Base-by-base conservation (phyloP, 2,113 vertebrate genomes). In the Pipa parva region DNA sequence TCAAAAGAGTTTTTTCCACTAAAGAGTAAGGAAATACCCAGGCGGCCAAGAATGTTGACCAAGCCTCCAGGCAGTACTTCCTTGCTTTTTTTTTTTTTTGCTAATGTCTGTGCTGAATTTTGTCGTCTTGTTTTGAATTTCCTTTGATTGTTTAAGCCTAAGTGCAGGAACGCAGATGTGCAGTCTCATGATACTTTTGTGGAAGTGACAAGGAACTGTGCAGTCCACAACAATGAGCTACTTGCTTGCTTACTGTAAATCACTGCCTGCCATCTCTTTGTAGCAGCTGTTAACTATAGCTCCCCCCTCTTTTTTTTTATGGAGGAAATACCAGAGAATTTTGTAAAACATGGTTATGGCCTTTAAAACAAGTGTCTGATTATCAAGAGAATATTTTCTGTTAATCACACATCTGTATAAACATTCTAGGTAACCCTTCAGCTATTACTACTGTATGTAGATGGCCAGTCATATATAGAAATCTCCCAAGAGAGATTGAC, bases 81-180 rank as follows among this genome's bases (percentile, higher is more conserved):
- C 66, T 70, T 54, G 57, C 66, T 70, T 70, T 70, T 70, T 58
- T 58, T 70, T 54, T 46, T 58, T 70, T 70, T 70, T 61, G 33
- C 50, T 59, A 39, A 68, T 21, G 66, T 61, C 58, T 54, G 36
- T 59, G 48, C 45, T 45, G 9, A 58, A 70, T 70, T 48, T 54
- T 61, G 65, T 68, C 25, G 37, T 51, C 66, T 70, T 61, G 29
- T 45, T n/a, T 39, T 60, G 31, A 54, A 39, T 61, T 70, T 70
- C 66, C 66, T 60, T 59, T 31, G 48, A 70, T 70, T 70, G 66
- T 70, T 61, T 49, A 24, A 61, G 57, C 12, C 57, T 37, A 61
- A 61, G 49, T 70, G 36, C 25, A 60, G 52, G 66, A 70, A 70
- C 61, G 66, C 66, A 70, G 66, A 70, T 70, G 66, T 33, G 66